phyloP scores from a whole-genome alignment of 1,140 invertebrate genomes.

The Drosophila melanica region DNA sequence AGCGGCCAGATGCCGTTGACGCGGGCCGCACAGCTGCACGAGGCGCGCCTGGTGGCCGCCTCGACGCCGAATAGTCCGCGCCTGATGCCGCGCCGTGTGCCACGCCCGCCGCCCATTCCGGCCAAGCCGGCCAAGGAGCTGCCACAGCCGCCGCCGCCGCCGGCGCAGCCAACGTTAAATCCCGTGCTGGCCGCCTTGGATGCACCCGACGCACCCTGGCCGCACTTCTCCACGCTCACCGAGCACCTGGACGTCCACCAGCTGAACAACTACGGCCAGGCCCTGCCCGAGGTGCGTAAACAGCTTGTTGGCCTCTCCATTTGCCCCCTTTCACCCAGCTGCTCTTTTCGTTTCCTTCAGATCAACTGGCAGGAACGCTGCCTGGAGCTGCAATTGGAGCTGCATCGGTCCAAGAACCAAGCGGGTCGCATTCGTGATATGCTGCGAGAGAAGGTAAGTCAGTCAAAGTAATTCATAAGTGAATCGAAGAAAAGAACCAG shows the following conservation, averaged over 20 bases:
- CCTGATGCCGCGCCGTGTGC: conserved; percentile 86
- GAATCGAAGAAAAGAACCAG: too few relatives aligned
- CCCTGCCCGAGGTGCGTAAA: conserved; percentile 68
- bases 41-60: conserved; percentile 75
- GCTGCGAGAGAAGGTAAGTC: conserved; percentile 92
- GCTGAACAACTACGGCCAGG: conserved; percentile 80
- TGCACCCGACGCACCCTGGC: conserved; percentile 78
- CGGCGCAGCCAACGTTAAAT: conserved; percentile 31
- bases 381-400: conserved; percentile 91
- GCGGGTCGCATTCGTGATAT: conserved; percentile 93
- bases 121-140: conserved; percentile 65
- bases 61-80: conserved; percentile 89
- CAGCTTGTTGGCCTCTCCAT: neutral
- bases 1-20: conserved; percentile 74
- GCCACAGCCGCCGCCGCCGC: neutral
- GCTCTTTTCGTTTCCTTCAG: conserved; percentile 31
- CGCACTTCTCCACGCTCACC: conserved; percentile 78
- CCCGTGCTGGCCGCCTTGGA: conserved; percentile 63
- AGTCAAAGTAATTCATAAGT: conserved; percentile 87
- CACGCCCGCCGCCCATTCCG: conserved; percentile 86
- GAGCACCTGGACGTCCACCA: conserved; percentile 80
- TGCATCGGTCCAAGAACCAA: conserved; percentile 92
- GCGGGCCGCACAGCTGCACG: conserved; percentile 42
- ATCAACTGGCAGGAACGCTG: conserved; percentile 93
- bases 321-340: too few relatives aligned